These are phyloP conservation scores for Ooceraea biroi DNA, from an alignment of 1,140 invertebrate genomes.

Conservation along the genomic window DNA sequence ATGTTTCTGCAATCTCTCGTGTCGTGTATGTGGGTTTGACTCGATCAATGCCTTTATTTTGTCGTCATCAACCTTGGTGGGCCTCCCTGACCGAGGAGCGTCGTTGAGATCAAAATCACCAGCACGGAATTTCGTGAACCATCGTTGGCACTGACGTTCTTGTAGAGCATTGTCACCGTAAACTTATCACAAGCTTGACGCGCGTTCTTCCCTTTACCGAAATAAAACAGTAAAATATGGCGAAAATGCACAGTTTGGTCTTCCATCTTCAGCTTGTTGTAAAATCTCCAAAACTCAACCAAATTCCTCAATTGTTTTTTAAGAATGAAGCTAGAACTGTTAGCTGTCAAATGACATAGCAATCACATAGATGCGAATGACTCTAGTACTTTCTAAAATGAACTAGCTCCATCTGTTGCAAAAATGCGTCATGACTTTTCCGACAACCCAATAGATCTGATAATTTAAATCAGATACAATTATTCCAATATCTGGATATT, in stretches of 20 bases:
- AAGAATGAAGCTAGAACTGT: neutral
- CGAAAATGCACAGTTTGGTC: constrained; percentile 14
- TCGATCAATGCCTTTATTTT: constrained; percentile 3
- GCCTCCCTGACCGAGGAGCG: too few species aligned
- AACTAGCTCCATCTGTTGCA: constrained; percentile 2
- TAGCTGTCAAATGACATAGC: neutral
- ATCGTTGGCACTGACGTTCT: constrained; percentile 14
- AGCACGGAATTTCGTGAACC: constrained; percentile 9
- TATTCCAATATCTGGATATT: too few species aligned
- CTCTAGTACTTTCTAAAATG: neutral
- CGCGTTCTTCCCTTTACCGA: constrained; percentile 7
- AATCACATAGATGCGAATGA: constrained; percentile 1
- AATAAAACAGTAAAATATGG: constrained; percentile 14
- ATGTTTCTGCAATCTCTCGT: constrained; percentile 12
- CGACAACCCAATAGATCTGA: too few species aligned
- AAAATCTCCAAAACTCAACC: too few species aligned
- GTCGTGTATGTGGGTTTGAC: neutral
- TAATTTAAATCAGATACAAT: neutral
- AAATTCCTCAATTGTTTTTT: too few species aligned
- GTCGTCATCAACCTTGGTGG: neutral
- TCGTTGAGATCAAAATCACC: constrained; percentile 21
- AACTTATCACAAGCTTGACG: neutral
- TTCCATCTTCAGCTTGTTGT: too few species aligned
- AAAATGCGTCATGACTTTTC: too few species aligned
- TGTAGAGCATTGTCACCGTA: neutral